Conservation (phyloP, 2,888 invertebrate genomes). For the Aleiodes alternator region DNA sequence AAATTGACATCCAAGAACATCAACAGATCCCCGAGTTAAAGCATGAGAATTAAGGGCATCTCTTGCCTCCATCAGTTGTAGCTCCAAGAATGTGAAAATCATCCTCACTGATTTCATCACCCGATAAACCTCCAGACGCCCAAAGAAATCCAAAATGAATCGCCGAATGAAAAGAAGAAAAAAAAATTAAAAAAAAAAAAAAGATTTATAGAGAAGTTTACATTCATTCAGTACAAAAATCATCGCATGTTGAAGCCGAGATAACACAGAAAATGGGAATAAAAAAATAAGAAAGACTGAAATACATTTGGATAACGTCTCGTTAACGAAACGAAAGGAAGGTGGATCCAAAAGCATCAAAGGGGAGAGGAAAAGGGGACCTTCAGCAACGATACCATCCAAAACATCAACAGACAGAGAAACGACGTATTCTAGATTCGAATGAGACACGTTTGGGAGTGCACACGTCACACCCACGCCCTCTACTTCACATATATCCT, state of each 20-base stretch:
- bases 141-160: no score
- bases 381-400: constrained; percentile 13
- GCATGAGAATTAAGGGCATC: neutral
- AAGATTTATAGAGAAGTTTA: neutral
- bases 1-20: neutral
- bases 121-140: no score
- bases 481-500: constrained; percentile 36
- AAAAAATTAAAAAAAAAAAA: no score
- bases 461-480: constrained; percentile 48
- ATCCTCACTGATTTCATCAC: neutral
- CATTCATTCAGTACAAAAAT: neutral
- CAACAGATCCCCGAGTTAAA: neutral
- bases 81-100: neutral
- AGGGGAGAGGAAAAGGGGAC: no score
- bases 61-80: neutral
- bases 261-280: constrained; percentile 7
- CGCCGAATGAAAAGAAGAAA: no score
- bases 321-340: constrained; percentile 28
- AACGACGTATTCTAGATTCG: constrained; percentile 26
- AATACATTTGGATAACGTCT: constrained; percentile 18
- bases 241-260: neutral
- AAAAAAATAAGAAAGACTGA: constrained; percentile 5
- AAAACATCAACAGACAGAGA: constrained; percentile 23
- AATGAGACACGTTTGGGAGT: constrained; percentile 45
- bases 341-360: constrained; percentile 10